A percentile compares a stretch with the other conserved stretches of the same genome.
phyloP scores from a whole-genome alignment of 2,797 vertebrate genomes.

The Heterohyrax brucei region DNA sequence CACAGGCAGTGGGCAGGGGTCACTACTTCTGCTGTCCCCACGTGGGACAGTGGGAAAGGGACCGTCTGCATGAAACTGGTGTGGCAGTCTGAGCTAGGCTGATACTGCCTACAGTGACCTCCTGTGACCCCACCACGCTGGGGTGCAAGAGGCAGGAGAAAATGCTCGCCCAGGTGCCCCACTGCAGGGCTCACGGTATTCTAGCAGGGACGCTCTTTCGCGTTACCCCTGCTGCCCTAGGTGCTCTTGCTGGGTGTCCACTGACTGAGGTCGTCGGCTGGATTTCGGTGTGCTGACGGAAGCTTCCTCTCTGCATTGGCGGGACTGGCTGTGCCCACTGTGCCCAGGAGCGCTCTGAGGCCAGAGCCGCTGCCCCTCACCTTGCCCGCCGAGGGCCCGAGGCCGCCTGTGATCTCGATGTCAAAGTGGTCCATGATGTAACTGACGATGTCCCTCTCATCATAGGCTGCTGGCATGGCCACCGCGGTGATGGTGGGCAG shows the following conservation, averaged over 20 bases:
- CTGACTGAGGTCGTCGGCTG: neutral
- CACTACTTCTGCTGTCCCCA: too few species aligned
- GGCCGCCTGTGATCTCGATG: constrained; percentile 96
- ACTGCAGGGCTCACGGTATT: neutral
- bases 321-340: neutral
- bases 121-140: accelerated
- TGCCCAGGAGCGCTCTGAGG: neutral
- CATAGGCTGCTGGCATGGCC: constrained; percentile 93
- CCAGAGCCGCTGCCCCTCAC: constrained; percentile 86
- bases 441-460: constrained; percentile 95
- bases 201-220: accelerated
- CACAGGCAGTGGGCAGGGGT: accelerated
- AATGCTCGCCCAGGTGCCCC: accelerated
- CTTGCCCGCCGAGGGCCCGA: constrained; percentile 95
- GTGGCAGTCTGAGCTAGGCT: neutral
- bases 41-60: accelerated
- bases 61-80: accelerated
- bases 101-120: neutral
- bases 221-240: accelerated
- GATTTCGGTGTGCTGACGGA: neutral
- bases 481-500: constrained; percentile 96
- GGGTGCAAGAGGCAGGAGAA: neutral
- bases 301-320: too few species aligned
- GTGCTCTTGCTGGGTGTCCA: neutral
- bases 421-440: constrained; percentile 94